A percentile compares a stretch with the other conserved stretches of the same genome.
Evolutionary conservation across 2,888 invertebrate genomes (phyloP).

Genomic region (Cancer borealis): DNA sequence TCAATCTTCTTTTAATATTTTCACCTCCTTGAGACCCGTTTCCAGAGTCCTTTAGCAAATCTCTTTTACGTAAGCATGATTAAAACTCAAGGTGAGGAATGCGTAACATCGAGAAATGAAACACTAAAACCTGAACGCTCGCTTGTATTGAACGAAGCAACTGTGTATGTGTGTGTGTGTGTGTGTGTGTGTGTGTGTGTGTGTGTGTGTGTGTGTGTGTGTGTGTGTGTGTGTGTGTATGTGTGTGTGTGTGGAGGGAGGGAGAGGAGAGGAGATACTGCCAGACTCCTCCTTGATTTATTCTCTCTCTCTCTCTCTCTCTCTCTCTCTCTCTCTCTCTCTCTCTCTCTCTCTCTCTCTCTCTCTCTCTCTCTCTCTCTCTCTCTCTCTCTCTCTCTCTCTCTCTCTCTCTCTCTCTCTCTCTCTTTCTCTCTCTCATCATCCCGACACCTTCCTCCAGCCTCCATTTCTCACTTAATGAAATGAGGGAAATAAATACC

Average conservation of each 20-base stretch:
- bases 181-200: slow-evolving; percentile 18
- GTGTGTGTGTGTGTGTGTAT: background rate
- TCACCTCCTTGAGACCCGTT: background rate
- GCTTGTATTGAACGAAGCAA: background rate
- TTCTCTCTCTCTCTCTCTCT: background rate
- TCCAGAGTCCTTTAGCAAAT: background rate
- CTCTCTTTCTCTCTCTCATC: slow-evolving; percentile 13
- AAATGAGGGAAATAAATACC: background rate
- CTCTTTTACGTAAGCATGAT: slow-evolving; percentile 14
- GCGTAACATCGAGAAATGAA: background rate
- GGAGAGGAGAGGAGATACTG: background rate
- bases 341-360: slow-evolving; percentile 2
- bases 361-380: background rate
- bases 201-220: slow-evolving; percentile 26
- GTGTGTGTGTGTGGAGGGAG: background rate
- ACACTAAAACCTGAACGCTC: background rate
- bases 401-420: slow-evolving; percentile 32
- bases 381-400: background rate
- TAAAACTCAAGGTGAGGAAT: background rate
- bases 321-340: background rate
- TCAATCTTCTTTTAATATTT: background rate
- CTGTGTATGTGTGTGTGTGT: background rate
- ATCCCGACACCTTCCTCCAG: background rate
- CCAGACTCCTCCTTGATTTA: background rate
- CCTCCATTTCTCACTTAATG: background rate